These are phyloP conservation scores for Brachypteracias leptosomus DNA, from an alignment of 2,113 vertebrate species.

Conservation along the genomic window DNA sequence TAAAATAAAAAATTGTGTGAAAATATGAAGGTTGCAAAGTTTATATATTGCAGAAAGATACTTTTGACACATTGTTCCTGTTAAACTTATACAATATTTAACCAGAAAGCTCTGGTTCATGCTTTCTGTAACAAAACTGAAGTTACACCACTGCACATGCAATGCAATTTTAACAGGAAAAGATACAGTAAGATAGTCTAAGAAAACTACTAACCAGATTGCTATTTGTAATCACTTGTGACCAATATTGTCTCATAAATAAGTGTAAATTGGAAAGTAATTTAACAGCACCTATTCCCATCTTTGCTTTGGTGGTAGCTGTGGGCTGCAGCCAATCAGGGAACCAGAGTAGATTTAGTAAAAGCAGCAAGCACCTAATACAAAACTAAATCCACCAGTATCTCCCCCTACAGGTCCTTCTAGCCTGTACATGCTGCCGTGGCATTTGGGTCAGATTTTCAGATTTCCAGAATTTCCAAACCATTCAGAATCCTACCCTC, in stretches of 20 bases:
- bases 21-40: background rate
- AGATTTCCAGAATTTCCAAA: background rate
- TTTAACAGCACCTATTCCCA: background rate
- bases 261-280: background rate
- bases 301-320: background rate
- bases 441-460: background rate
- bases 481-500: background rate
- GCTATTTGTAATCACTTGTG: background rate
- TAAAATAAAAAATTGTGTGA: background rate
- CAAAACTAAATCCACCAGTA: background rate
- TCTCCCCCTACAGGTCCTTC: background rate
- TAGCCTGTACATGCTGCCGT: background rate
- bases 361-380: background rate
- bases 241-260: background rate
- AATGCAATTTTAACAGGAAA: background rate
- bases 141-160: background rate
- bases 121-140: background rate
- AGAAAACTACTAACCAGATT: background rate
- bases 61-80: background rate
- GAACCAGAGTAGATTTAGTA: background rate
- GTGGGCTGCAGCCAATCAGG: background rate
- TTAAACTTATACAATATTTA: slow-evolving; percentile 23
- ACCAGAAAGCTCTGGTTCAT: background rate
- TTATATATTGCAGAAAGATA: background rate
- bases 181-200: background rate